Evolutionary conservation across 2,888 invertebrate species (phyloP).

Genomic region (Clistopyga incitator): DNA sequence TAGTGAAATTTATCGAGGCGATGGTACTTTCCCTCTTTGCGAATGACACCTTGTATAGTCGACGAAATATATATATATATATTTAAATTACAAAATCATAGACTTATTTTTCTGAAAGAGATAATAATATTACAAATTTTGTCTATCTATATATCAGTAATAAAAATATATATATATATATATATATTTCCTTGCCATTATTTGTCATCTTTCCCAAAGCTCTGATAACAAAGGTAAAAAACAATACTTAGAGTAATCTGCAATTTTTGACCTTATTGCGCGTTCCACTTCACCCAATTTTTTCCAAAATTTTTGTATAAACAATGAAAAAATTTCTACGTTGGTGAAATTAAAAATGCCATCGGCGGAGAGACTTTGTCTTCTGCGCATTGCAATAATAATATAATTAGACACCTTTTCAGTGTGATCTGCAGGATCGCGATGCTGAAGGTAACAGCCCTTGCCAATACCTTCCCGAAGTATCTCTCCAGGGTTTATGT

Average conservation of each 20-base stretch:
- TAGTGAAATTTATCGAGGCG: conserved; percentile 43
- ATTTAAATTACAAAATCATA: too few species aligned
- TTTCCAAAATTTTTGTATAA: neutral
- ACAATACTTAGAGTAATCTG: neutral
- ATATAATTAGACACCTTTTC: conserved; percentile 12
- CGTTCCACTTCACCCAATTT: neutral
- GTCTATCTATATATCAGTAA: too few species aligned
- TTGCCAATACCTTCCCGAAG: conserved; percentile 35
- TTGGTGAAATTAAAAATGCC: conserved; percentile 58
- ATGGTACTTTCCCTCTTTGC: conserved; percentile 11
- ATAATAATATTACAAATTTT: too few species aligned
- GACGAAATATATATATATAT: too few species aligned
- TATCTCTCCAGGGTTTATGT: conserved; percentile 76
- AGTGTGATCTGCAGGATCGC: conserved; percentile 14
- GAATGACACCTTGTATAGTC: neutral
- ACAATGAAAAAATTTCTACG: conserved; percentile 43
- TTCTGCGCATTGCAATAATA: conserved; percentile 14
- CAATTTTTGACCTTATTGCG: neutral
- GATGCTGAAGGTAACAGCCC: conserved; percentile 31
- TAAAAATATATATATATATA: too few species aligned
- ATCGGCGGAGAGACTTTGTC: conserved; percentile 55
- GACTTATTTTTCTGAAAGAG: too few species aligned
- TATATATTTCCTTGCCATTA: too few species aligned
- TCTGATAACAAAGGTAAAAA: too few species aligned
- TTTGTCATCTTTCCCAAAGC: neutral